Base-by-base conservation (phyloP, 2,888 invertebrate genomes). In the Zaprionus lineosus region DNA sequence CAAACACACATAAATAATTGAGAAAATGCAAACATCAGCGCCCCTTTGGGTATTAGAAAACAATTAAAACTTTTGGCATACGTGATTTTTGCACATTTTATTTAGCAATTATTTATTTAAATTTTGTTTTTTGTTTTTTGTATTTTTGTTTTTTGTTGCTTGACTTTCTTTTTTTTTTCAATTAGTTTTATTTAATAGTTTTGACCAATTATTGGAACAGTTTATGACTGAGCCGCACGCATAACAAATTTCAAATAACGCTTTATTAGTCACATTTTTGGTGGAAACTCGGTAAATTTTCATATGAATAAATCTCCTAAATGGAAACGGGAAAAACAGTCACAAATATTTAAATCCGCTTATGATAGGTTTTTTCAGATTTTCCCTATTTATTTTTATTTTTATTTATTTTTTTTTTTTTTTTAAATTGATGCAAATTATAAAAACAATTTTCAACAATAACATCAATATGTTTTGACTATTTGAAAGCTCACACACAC, bases 191-290 rank as follows among this genome's bases (percentile, higher is more conserved):
- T 14, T 9, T 46, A 7, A 2, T 19, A 36, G 29, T 36, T 44
- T 44, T 37, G 26, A 41, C 48, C 52, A 70, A 69, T 48, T 52
- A 75, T 62, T 43, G 55, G 11, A 29, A 48, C 52, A 51, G 36
- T 44, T 44, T 31, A 58, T 34, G 29, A 52, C 41, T 33, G 14
- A 28, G 33, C 46, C 43, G 14, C 33, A 53, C 33, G 71, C 44
- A 33, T 39, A 43, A 39, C 33, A 9, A 46, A 61, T 43, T 31
- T 31, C 26, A 37, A 53, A 53, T 57, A 8, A n/a, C 28, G 7
- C 8, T 19, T 47, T 31, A 31, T 53, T 43, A 63, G 43, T 39
- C 31, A 16, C 39, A 37, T 51, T 40, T 67, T 64, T 46, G 47
- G 21, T 37, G 26, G 2, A 21, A 41, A 59, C 29, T 33, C 55